These are phyloP conservation scores for Erpornis zantholeuca DNA, from an alignment of 2,113 vertebrate species.

Conservation along the genomic window DNA sequence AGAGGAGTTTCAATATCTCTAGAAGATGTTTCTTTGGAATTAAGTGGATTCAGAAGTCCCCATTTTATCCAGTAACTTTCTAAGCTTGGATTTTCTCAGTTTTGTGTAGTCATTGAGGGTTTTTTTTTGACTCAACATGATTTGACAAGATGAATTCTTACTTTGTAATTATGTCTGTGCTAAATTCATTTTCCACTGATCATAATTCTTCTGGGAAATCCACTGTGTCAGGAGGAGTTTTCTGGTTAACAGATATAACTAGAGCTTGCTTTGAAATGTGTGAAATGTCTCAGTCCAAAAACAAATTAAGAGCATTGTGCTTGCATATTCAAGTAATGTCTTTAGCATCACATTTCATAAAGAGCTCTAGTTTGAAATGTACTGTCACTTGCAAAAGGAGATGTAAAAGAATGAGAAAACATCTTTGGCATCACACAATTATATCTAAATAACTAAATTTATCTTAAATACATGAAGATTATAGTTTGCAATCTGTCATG, in stretches of 20 bases:
- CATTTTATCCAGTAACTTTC: neutral
- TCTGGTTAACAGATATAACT: conserved; percentile 24
- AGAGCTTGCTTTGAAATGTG: conserved; percentile 28
- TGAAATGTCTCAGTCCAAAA: conserved; percentile 8
- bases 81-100: rapidly evolving
- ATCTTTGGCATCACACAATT: neutral
- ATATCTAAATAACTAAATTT: conserved; percentile 22
- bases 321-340: neutral
- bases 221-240: conserved; percentile 25
- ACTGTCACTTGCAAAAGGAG: neutral
- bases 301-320: neutral
- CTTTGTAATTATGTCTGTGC: neutral
- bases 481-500: neutral
- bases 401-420: conserved; percentile 9
- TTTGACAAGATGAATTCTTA: conserved; percentile 21
- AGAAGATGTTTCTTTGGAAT: neutral
- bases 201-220: conserved; percentile 34
- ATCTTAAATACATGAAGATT: neutral
- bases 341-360: neutral
- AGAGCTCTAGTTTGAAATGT: neutral
- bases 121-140: neutral
- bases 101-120: neutral
- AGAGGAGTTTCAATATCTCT: neutral
- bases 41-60: neutral
- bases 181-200: conserved; percentile 36